phyloP scores from a whole-genome alignment of 2,113 vertebrate genomes.

The Egretta garzetta region DNA sequence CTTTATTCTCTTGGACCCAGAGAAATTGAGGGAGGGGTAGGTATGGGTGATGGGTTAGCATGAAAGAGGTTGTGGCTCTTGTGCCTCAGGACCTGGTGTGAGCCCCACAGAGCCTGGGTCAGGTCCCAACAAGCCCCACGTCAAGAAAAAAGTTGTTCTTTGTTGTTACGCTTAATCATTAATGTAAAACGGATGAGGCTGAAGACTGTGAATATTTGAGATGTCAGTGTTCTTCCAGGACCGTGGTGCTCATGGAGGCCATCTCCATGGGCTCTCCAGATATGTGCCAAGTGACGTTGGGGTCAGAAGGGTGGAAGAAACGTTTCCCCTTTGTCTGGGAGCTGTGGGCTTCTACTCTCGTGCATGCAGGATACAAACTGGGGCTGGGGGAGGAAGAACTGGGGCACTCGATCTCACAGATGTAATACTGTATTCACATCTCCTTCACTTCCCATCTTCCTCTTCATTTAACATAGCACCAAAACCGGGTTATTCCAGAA shows the following conservation, averaged over 20 bases:
- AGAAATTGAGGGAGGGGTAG: not conserved
- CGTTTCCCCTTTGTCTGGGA: fast-evolving
- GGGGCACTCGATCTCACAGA: not conserved
- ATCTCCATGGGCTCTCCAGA: not conserved
- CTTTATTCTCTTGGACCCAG: not conserved
- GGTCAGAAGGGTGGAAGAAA: not conserved
- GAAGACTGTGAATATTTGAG: not conserved
- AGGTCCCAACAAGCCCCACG: not conserved
- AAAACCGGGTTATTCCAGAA: not conserved
- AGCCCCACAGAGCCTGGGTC: not conserved
- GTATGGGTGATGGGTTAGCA: not conserved
- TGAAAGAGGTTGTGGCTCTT: not conserved
- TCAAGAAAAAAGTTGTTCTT: not conserved
- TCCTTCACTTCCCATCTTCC: not conserved
- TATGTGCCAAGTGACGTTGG: not conserved
- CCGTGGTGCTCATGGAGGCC: fast-evolving
- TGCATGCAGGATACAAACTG: not conserved
- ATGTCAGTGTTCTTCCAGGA: not conserved
- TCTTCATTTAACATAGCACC: not conserved
- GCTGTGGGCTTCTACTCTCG: not conserved
- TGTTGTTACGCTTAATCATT: not conserved
- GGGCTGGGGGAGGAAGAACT: not conserved
- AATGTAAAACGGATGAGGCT: fast-evolving
- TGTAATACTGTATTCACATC: not conserved
- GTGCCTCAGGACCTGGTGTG: not conserved